Evolutionary conservation across 2,888 invertebrate species (phyloP).

Genomic region (Eutolmus rufibarbis): DNA sequence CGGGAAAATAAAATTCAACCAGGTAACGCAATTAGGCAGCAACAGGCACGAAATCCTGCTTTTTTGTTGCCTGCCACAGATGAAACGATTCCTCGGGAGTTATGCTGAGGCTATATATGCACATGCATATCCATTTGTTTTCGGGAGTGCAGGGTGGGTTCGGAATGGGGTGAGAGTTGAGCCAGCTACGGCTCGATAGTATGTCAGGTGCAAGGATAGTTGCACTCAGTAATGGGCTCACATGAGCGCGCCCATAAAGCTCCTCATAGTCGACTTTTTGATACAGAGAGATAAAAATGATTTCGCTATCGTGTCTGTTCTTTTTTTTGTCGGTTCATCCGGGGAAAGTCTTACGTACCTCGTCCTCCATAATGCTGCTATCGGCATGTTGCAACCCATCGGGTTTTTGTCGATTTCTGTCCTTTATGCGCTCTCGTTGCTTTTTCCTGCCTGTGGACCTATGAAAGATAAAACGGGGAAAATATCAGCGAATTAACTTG

Average conservation of each 20-base stretch:
- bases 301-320: background rate
- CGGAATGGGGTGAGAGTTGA: background rate
- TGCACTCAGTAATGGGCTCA: background rate
- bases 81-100: background rate
- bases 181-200: background rate
- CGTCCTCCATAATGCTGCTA: conserved; percentile 62
- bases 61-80: background rate
- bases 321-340: background rate
- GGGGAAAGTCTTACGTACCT: conserved; percentile 53
- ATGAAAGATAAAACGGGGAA: conserved; percentile 5
- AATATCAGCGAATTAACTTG: conserved; percentile 31
- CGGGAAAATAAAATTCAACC: background rate
- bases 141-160: background rate
- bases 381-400: conserved; percentile 61
- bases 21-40: background rate
- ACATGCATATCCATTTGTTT: background rate
- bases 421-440: conserved; percentile 57
- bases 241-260: conserved; percentile 6
- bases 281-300: conserved; percentile 26
- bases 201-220: background rate
- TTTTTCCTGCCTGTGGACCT: conserved; percentile 50
- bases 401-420: conserved; percentile 58
- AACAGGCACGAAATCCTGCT: background rate
- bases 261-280: conserved; percentile 9
- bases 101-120: background rate